Percentiles rank a stretch among this genome's conserved stretches.
These are phyloP conservation scores for Listrodromus nycthemerus DNA, from an alignment of 2,888 invertebrate species.

Conservation along the genomic window DNA sequence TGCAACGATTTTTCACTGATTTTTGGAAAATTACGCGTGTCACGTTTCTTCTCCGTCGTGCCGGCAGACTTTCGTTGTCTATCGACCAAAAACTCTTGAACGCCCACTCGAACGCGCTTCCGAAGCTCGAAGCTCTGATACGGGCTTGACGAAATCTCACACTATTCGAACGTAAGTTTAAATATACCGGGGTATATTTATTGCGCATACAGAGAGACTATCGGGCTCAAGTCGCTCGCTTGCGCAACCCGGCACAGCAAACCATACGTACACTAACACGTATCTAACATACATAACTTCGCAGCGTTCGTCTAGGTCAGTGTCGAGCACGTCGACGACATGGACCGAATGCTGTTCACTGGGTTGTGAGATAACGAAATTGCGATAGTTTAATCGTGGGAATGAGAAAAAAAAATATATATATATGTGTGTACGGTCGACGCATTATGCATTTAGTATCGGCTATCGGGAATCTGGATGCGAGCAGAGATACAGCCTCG, in stretches of 20 bases:
- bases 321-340: conserved; percentile 59
- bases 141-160: conserved; percentile 10
- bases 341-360: conserved; percentile 26
- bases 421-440: neutral
- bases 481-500: conserved; percentile 13
- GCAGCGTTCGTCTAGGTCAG: conserved; percentile 65
- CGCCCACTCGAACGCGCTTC: conserved; percentile 5
- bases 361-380: conserved; percentile 54
- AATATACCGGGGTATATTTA: conserved; percentile 18
- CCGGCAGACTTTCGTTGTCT: neutral
- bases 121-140: neutral
- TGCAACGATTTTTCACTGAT: too few species aligned
- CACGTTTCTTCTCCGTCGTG: neutral
- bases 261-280: conserved; percentile 26
- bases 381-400: conserved; percentile 52
- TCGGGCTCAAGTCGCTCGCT: conserved; percentile 21
- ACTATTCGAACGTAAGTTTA: neutral
- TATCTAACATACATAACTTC: conserved; percentile 26
- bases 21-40: too few species aligned
- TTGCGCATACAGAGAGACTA: conserved; percentile 8
- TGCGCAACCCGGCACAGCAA: conserved; percentile 28
- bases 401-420: conserved; percentile 18
- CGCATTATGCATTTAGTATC: conserved; percentile 11
- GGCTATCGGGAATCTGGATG: conserved; percentile 34
- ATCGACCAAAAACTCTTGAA: neutral